Evolutionary conservation across 2,888 invertebrate species (phyloP).

Genomic region (Amblyteles armatorius): DNA sequence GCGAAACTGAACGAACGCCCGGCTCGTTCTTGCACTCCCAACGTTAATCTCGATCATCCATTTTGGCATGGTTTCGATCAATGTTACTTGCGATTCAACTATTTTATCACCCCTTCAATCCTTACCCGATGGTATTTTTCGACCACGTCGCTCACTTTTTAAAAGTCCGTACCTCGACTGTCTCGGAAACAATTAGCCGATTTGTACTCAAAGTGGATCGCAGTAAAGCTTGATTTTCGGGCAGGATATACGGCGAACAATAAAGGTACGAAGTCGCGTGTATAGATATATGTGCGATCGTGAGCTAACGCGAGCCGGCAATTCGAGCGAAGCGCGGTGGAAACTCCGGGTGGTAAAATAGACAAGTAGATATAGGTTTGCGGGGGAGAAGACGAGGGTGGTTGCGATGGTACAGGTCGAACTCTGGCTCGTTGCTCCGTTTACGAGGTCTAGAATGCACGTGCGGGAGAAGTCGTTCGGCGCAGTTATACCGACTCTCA

Average conservation of each 20-base stretch:
- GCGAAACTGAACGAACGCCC: not conserved
- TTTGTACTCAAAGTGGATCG: conserved; percentile 22
- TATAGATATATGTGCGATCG: conserved; percentile 25
- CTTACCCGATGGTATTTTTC: too few relatives aligned
- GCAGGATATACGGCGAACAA: not conserved
- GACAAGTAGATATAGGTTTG: conserved; percentile 47
- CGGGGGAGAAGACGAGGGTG: conserved; percentile 48
- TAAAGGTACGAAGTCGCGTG: conserved; percentile 16
- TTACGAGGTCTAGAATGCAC: conserved; percentile 36
- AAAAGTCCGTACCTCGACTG: not conserved
- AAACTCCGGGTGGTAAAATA: conserved; percentile 55
- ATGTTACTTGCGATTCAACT: too few relatives aligned
- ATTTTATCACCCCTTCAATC: not conserved
- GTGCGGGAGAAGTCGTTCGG: conserved; percentile 35
- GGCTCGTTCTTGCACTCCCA: not conserved
- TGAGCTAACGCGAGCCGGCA: conserved; percentile 31
- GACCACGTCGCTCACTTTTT: not conserved
- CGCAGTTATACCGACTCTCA: conserved; percentile 52
- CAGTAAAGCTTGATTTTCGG: conserved; percentile 26
- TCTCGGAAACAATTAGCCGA: conserved; percentile 27
- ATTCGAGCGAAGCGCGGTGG: conserved; percentile 53
- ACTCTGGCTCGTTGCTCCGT: conserved; percentile 50
- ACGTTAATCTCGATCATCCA: too few relatives aligned
- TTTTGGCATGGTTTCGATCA: too few relatives aligned
- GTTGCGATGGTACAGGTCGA: conserved; percentile 50